A percentile compares a stretch with the other conserved stretches of the same genome.
Conservation (phyloP, 2,888 invertebrate species). For the Xanthia togata region DNA sequence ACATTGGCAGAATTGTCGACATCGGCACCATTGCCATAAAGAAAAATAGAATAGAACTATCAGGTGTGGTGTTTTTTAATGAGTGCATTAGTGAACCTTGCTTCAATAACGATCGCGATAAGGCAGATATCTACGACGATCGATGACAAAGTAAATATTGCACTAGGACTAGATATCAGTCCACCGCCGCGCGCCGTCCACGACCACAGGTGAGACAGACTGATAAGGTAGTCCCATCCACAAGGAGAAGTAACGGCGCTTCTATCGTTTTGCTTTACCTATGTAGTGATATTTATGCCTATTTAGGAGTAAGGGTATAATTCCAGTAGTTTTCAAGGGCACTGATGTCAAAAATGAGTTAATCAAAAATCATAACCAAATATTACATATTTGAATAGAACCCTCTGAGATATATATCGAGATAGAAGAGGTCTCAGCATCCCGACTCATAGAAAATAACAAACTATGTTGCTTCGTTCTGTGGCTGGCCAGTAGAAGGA, state of each 20-base stretch:
- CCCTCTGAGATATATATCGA: neutral
- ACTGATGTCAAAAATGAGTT: neutral
- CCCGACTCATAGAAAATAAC: neutral
- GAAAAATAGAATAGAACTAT: no score
- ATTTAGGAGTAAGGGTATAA: neutral
- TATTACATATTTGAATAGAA: no score
- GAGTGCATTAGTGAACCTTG: neutral
- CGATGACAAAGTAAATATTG: conserved; percentile 15
- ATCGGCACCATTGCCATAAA: no score
- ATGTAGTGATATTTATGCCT: neutral
- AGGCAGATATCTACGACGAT: neutral
- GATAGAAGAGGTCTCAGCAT: neutral
- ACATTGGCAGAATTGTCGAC: no score
- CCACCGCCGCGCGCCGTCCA: neutral
- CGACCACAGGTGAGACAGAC: neutral
- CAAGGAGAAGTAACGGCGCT: neutral
- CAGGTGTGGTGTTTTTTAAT: neutral
- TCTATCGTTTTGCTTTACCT: neutral
- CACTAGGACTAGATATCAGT: conserved; percentile 1
- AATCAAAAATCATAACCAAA: no score
- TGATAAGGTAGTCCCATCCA: neutral
- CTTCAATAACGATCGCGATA: neutral
- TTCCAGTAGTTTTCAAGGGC: no score
- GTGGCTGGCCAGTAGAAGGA: neutral
- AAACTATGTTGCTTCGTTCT: neutral